A percentile compares a stretch with the other conserved stretches of the same genome.
Conservation (phyloP, 2,113 vertebrate genomes). For the Nesogale talazaci region DNA sequence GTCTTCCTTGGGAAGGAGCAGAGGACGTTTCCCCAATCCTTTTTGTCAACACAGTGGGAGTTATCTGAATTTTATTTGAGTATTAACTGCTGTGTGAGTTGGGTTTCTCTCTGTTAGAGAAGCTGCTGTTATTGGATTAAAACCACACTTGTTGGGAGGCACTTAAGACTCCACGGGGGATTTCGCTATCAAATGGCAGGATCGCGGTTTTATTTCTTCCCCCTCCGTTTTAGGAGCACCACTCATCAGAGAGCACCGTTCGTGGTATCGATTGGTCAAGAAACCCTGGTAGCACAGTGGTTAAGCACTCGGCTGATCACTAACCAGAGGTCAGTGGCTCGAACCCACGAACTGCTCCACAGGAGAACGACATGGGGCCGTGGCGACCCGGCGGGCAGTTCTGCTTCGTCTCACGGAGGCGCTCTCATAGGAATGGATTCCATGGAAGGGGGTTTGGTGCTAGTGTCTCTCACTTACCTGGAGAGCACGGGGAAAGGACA, state of each 20-base stretch:
- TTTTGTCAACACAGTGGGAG: conserved; percentile 61
- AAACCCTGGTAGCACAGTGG: background rate
- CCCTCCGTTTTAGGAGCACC: conserved; percentile 34
- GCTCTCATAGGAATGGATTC: background rate
- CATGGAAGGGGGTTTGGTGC: background rate
- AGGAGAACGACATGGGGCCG: background rate
- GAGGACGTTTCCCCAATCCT: conserved; percentile 36
- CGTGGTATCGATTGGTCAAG: conserved; percentile 33
- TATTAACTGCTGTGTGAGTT: conserved; percentile 51
- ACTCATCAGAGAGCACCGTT: conserved; percentile 20
- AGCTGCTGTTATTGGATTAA: conserved; percentile 69
- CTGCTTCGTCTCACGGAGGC: background rate
- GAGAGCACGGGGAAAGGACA: conserved; percentile 30
- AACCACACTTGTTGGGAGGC: conserved; percentile 54
- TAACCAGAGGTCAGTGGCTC: background rate
- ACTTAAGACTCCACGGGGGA: background rate
- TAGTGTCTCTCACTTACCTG: conserved; percentile 45
- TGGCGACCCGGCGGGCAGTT: background rate
- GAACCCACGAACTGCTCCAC: background rate
- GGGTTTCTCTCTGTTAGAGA: conserved; percentile 66
- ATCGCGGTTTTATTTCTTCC: background rate
- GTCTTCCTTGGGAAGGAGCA: conserved; percentile 22
- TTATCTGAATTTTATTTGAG: conserved; percentile 74
- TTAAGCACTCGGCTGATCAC: background rate
- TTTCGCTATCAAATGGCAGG: background rate